Conservation (phyloP, 2,888 invertebrate species). For the Rotaria sp. region DNA sequence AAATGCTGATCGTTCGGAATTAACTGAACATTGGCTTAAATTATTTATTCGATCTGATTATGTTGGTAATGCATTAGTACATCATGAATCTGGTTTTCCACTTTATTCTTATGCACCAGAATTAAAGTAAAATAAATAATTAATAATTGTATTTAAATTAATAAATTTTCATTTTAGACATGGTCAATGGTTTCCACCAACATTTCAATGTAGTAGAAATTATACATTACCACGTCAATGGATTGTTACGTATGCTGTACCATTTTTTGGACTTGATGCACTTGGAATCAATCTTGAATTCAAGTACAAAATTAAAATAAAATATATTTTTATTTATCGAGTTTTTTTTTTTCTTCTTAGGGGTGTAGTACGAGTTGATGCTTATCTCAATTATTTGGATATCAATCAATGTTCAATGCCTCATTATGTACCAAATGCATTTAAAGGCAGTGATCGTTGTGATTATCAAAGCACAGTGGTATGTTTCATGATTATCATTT, state of each 20-base stretch:
- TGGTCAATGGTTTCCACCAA: conserved; percentile 42
- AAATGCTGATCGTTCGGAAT: conserved; percentile 68
- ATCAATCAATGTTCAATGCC: conserved; percentile 84
- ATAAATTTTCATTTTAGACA: conserved; percentile 32
- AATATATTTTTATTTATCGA: background rate
- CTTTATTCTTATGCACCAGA: conserved; percentile 43
- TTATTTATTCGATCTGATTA: conserved; percentile 81
- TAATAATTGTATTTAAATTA: background rate
- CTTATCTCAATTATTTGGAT: conserved; percentile 79
- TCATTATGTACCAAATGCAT: conserved; percentile 79
- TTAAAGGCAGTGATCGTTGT: conserved; percentile 87
- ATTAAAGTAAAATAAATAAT: conserved; percentile 42
- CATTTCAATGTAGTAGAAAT: conserved; percentile 42
- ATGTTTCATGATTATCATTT: conserved; percentile 56
- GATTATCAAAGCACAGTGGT: conserved; percentile 82
- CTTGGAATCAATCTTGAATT: conserved; percentile 80
- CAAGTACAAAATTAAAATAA: conserved; percentile 61
- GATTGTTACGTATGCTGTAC: conserved; percentile 42
- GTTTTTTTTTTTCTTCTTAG: conserved; percentile 50
- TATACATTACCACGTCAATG: conserved; percentile 38
- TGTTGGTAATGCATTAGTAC: conserved; percentile 63
- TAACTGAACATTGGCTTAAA: conserved; percentile 82
- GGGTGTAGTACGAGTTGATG: conserved; percentile 85
- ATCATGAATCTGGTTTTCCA: conserved; percentile 40
- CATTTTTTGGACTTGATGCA: conserved; percentile 67